Conservation (phyloP, 2,113 vertebrate genomes). For the Brachypodius melanocephalos region DNA sequence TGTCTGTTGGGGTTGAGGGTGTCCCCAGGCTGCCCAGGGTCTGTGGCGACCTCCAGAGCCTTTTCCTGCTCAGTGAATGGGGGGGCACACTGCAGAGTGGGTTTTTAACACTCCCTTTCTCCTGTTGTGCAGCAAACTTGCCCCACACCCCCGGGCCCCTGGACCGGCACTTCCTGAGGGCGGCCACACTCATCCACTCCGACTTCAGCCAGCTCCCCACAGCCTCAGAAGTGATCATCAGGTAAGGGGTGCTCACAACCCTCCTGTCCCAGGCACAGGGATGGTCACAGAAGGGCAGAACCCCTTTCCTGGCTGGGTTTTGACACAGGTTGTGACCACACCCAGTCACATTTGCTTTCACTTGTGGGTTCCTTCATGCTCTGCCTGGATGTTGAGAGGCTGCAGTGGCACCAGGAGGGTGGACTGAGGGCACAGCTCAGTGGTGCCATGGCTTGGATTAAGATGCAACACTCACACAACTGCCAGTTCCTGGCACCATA, state of each 20-base stretch:
- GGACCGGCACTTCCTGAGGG: constrained; percentile 84
- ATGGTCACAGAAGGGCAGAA: background rate
- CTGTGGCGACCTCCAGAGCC: background rate
- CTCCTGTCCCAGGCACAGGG: background rate
- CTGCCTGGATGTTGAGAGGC: background rate
- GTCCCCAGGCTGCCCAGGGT: background rate
- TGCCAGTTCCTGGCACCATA: background rate
- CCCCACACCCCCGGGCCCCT: constrained; percentile 60
- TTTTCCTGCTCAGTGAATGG: background rate
- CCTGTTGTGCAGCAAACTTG: constrained; percentile 79
- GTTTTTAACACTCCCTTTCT: background rate
- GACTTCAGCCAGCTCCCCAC: constrained; percentile 81
- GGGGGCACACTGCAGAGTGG: background rate
- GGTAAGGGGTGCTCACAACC: constrained; percentile 68
- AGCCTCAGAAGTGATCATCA: constrained; percentile 85
- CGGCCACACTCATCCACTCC: constrained; percentile 82
- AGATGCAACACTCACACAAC: background rate
- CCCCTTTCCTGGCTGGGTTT: background rate
- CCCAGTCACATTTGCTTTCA: rapidly evolving
- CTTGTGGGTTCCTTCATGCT: background rate
- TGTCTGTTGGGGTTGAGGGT: background rate
- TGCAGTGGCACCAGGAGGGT: background rate
- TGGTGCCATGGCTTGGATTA: background rate
- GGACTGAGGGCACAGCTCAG: background rate
- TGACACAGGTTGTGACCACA: rapidly evolving